Conservation (phyloP, 2,113 vertebrate genomes). For the Dasyprocta punctata region DNA sequence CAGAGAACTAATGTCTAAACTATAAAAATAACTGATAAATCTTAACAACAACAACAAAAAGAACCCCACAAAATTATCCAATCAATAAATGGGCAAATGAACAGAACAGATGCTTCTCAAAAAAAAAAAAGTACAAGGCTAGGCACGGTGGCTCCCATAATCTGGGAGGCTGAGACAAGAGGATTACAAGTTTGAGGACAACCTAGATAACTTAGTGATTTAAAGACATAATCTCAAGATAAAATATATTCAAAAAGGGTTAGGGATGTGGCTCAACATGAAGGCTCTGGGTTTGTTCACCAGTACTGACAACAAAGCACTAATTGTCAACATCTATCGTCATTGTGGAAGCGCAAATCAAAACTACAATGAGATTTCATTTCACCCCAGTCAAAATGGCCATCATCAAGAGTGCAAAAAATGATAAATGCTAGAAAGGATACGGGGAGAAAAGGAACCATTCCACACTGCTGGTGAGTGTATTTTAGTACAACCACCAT, state of each 20-base stretch:
- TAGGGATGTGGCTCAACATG: not conserved
- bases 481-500: not conserved
- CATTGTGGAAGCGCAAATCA: not conserved
- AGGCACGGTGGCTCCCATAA: not conserved
- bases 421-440: not conserved
- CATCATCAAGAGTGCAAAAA: not conserved
- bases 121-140: not conserved
- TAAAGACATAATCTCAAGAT: not conserved
- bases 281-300: not conserved
- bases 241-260: not conserved
- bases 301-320: not conserved
- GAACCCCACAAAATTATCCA: not conserved
- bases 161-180: not conserved
- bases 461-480: not conserved
- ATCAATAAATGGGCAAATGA: not conserved
- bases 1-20: not conserved
- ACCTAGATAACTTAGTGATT: not conserved
- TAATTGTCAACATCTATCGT: not conserved
- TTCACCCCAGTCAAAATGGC: not conserved
- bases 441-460: not conserved
- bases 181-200: not conserved
- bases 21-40: not conserved
- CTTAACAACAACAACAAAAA: not conserved
- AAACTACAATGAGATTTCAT: not conserved
- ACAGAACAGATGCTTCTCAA: not conserved